Evolutionary conservation across 2,113 vertebrate genomes (phyloP).

Genomic region (Plectropomus leopardus): DNA sequence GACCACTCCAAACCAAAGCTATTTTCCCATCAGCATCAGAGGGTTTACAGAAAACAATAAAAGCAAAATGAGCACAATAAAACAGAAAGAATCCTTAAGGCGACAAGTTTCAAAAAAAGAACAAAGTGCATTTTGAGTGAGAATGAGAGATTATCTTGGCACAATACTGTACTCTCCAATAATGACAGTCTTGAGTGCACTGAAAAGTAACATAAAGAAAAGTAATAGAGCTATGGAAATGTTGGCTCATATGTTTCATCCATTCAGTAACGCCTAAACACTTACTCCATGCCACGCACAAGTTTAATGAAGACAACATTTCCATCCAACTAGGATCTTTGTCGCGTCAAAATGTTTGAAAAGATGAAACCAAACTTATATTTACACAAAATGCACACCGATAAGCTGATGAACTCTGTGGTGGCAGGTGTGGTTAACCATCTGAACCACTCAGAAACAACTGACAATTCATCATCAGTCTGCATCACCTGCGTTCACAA

Average conservation of each 20-base stretch:
- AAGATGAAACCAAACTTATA: no score
- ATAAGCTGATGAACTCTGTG: no score
- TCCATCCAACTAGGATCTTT: no score
- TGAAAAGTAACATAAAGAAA: slow-evolving; percentile 33
- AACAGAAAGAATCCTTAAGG: slow-evolving; percentile 21
- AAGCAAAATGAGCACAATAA: slow-evolving; percentile 40
- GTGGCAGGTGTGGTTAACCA: no score
- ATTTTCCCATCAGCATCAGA: slow-evolving; percentile 64
- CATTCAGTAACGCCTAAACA: slow-evolving; percentile 44
- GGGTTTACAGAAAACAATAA: slow-evolving; percentile 58
- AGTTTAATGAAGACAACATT: no score
- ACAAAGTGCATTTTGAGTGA: slow-evolving; percentile 35
- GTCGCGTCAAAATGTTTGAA: no score
- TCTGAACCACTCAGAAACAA: no score
- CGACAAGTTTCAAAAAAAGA: slow-evolving; percentile 46
- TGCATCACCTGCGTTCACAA: no score
- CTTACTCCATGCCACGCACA: no score
- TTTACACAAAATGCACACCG: no score
- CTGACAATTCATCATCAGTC: no score
- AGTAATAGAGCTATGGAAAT: slow-evolving; percentile 37
- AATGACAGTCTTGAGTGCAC: slow-evolving; percentile 11
- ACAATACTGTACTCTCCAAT: slow-evolving; percentile 5
- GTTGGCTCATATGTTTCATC: slow-evolving; percentile 44
- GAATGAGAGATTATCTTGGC: not conserved
- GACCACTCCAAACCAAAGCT: slow-evolving; percentile 47